These are phyloP conservation scores for Neuroterus valhalla DNA, from an alignment of 1,140 invertebrate genomes.

Conservation along the genomic window DNA sequence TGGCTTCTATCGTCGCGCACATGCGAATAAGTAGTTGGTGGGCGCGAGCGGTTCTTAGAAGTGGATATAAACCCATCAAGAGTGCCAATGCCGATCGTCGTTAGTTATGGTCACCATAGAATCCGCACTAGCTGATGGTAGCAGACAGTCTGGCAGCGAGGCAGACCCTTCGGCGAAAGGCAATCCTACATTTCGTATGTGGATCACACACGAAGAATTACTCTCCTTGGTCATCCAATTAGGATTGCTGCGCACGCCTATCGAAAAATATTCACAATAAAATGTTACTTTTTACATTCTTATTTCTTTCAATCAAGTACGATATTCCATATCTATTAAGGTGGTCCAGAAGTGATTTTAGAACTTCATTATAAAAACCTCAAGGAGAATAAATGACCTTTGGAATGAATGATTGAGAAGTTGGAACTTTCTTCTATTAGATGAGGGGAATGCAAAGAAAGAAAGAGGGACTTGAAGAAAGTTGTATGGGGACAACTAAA, in stretches of 20 bases:
- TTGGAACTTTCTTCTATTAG: too few species aligned
- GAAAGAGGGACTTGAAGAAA: background rate
- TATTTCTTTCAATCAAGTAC: too few species aligned
- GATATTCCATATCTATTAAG: too few species aligned
- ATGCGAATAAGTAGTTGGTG: conserved; percentile 43
- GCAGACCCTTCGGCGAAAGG: conserved; percentile 50
- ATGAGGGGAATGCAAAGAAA: background rate
- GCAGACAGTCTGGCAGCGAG: conserved; percentile 68
- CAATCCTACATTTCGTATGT: conserved; percentile 49
- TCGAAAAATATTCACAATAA: too few species aligned
- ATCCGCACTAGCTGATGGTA: conserved; percentile 51
- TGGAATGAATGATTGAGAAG: too few species aligned
- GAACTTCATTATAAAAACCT: too few species aligned
- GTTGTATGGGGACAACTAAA: background rate
- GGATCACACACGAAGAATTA: conserved; percentile 51
- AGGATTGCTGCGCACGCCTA: too few species aligned
- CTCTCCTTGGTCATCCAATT: conserved; percentile 31
- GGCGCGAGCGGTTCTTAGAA: conserved; percentile 53
- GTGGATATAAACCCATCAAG: conserved; percentile 52
- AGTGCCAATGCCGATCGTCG: conserved; percentile 56
- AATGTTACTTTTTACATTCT: too few species aligned
- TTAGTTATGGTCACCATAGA: conserved; percentile 58
- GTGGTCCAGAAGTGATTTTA: too few species aligned
- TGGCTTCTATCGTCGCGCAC: conserved; percentile 33
- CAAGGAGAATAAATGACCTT: too few species aligned